phyloP scores from a whole-genome alignment of 2,888 invertebrate species.

The Petrolisthes cinctipes region DNA sequence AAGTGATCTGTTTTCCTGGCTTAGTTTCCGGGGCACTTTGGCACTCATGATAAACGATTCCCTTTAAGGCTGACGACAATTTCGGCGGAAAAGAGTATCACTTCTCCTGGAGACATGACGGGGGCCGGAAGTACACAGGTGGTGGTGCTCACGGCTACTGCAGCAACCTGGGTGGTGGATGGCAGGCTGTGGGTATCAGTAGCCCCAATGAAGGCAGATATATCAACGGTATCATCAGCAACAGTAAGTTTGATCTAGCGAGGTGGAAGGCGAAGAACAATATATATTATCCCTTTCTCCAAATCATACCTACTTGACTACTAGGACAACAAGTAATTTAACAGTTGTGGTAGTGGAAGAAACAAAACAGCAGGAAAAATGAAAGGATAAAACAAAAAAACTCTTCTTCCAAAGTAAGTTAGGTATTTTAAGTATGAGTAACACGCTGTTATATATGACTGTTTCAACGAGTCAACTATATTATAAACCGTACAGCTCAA shows the following conservation, averaged over 20 bases:
- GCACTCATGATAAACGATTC: not conserved
- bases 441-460: too few relatives aligned
- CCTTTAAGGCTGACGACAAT: constrained; percentile 19
- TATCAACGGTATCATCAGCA: constrained; percentile 27
- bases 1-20: too few relatives aligned
- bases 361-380: too few relatives aligned
- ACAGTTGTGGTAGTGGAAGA: too few relatives aligned
- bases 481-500: too few relatives aligned
- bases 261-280: not conserved
- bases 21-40: too few relatives aligned
- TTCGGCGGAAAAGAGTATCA: constrained; percentile 30
- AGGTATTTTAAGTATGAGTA: too few relatives aligned
- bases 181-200: constrained; percentile 43
- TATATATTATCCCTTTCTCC: not conserved
- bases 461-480: too few relatives aligned
- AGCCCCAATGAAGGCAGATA: constrained; percentile 12
- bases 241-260: constrained; percentile 20
- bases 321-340: not conserved
- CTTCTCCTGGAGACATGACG: constrained; percentile 50
- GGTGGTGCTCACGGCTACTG: constrained; percentile 34
- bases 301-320: not conserved
- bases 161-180: constrained; percentile 23
- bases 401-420: too few relatives aligned
- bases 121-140: constrained; percentile 32
- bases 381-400: too few relatives aligned